Conservation (phyloP, 2,888 invertebrate genomes). For the Oithona nana region DNA sequence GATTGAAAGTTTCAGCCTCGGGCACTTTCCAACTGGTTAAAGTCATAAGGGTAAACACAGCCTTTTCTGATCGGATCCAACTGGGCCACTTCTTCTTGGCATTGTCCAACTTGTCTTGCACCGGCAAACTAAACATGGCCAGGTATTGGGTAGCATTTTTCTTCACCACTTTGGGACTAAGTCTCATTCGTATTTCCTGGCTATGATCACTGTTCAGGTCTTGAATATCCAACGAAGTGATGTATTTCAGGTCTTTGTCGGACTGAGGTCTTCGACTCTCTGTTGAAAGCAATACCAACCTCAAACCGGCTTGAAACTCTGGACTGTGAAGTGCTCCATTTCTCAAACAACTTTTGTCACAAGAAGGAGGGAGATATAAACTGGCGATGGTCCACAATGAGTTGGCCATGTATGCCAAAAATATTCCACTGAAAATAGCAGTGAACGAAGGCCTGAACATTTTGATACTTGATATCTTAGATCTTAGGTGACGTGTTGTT, state of each 20-base stretch:
- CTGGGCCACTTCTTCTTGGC: slow-evolving; percentile 33
- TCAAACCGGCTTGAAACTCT: slow-evolving; percentile 23
- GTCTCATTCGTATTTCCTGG: neutral
- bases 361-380: slow-evolving; percentile 29
- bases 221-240: neutral
- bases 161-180: neutral
- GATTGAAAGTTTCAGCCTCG: slow-evolving; percentile 38
- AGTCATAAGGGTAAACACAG: slow-evolving; percentile 38
- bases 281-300: neutral
- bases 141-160: slow-evolving; percentile 67
- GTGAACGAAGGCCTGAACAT: slow-evolving; percentile 24
- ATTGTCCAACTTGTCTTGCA: slow-evolving; percentile 18
- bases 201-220: neutral
- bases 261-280: neutral
- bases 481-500: neutral
- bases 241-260: slow-evolving; percentile 8
- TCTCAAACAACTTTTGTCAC: slow-evolving; percentile 24
- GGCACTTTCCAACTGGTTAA: slow-evolving; percentile 56
- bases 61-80: slow-evolving; percentile 41
- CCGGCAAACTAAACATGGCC: slow-evolving; percentile 45
- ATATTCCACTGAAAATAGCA: slow-evolving; percentile 26
- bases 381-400: slow-evolving; percentile 31
- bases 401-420: slow-evolving; percentile 31
- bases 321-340: slow-evolving; percentile 26
- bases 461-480: neutral